Percentiles rank a stretch among this genome's conserved stretches.
These are phyloP conservation scores for Embidobia sp. DNA, from an alignment of 2,888 invertebrate species.

Conservation along the genomic window DNA sequence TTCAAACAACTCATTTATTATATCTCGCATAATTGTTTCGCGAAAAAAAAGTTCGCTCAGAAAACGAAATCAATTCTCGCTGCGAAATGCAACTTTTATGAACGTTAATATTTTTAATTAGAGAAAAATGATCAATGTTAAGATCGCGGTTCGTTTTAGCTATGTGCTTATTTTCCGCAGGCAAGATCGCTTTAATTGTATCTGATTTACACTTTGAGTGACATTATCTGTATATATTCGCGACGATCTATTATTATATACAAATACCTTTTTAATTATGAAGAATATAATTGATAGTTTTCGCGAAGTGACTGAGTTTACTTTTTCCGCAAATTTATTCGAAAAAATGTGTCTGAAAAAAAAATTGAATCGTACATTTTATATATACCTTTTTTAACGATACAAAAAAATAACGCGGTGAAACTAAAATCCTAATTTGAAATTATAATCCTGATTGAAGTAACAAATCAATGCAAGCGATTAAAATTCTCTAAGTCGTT, in stretches of 20 bases:
- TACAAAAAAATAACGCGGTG: no score
- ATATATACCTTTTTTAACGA: neutral
- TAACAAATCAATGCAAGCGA: neutral
- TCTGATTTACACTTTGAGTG: slow-evolving; percentile 24
- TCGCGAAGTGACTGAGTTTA: no score
- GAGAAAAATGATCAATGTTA: slow-evolving; percentile 1
- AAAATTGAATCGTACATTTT: neutral
- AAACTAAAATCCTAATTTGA: neutral
- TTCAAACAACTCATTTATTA: no score
- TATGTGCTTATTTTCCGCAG: slow-evolving; percentile 20
- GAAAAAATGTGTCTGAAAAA: no score
- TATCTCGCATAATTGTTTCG: no score
- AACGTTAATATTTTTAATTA: slow-evolving; percentile 10
- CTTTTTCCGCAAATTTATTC: no score
- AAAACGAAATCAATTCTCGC: no score
- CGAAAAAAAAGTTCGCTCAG: no score
- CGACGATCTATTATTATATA: slow-evolving; percentile 5
- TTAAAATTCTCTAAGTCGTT: slow-evolving; percentile 1
- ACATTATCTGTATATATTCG: slow-evolving; percentile 22
- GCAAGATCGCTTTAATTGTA: slow-evolving; percentile 18
- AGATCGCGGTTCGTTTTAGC: neutral
- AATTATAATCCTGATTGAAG: slow-evolving; percentile 11
- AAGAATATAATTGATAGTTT: neutral
- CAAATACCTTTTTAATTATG: slow-evolving; percentile 33
- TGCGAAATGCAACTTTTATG: neutral